These are phyloP conservation scores for Eremobia ochroleuca DNA, from an alignment of 2,888 invertebrate species.

Conservation along the genomic window DNA sequence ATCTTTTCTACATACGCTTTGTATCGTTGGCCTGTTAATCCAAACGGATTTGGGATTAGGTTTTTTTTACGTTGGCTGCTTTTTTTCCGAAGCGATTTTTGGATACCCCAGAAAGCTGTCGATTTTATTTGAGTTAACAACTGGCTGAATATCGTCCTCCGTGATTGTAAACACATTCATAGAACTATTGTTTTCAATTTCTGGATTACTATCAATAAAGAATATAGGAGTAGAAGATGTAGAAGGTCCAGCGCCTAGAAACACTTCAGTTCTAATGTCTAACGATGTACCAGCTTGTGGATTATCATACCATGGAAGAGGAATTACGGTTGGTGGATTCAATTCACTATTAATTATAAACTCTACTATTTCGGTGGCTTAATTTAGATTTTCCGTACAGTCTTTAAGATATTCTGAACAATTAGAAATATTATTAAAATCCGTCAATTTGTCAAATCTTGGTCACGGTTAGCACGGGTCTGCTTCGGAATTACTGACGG, in stretches of 20 bases:
- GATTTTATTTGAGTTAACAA: conserved; percentile 7
- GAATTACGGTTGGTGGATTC: conserved; percentile 14
- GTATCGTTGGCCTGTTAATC: conserved; percentile 22
- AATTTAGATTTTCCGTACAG: conserved; percentile 10
- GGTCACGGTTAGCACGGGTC: conserved; percentile 2
- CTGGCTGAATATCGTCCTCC: conserved; percentile 2
- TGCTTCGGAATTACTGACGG: conserved; percentile 21
- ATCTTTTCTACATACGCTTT: conserved; percentile 17
- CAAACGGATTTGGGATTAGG: conserved; percentile 19
- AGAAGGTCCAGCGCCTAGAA: conserved; percentile 2
- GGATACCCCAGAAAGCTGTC: conserved; percentile 18
- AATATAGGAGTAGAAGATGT: conserved; percentile 6
- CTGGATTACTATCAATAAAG: conserved; percentile 1
- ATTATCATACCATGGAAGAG: conserved; percentile 25
- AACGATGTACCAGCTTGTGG: conserved; percentile 3
- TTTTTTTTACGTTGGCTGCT: conserved; percentile 12
- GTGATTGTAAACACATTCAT: not conserved
- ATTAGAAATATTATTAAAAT: conserved; percentile 22
- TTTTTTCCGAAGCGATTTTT: conserved; percentile 15
- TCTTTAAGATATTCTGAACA: conserved; percentile 11
- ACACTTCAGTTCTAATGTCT: not conserved
- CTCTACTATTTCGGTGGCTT: conserved; percentile 13
- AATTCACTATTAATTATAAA: conserved; percentile 23
- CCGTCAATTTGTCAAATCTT: conserved; percentile 16
- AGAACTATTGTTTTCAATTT: conserved; percentile 7